Evolutionary conservation across 2,888 invertebrate species (phyloP), one percentile per base, ranked within the genome.

Genomic region (Epinotia bilunana): DNA sequence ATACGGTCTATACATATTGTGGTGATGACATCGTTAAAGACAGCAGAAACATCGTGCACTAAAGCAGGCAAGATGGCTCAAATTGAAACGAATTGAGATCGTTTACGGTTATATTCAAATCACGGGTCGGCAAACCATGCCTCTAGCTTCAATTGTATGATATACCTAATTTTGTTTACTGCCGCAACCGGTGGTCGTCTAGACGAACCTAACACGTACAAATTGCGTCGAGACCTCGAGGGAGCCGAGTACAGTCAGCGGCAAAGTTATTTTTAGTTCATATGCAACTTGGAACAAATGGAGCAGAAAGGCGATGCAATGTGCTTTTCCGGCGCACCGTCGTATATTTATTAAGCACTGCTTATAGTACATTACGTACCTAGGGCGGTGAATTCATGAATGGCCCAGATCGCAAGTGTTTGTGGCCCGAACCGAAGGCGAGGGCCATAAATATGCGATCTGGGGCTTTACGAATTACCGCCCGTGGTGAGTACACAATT

Each of bases 101-200:
- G 39, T 53, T 28, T 16, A 53, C 9, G 28, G 11, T 20, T 23
- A 69, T 69, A 53, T 55, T 68, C 39, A 43, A 68, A 46, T 65
- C 69, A 23, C n/a, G 39, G 71, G 63, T 72, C 71, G 71, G 55
- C 53, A 72, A 62, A 73, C 68, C 55, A 7, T 33, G 68, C 28
- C 62, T 73, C 62, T 73, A 73, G 60, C 67, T 46, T 20, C 64
- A 73, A 73, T 73, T 73, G 73, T 43, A 58, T 64, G 74, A 53
- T 61, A 33, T 64, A 53, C 63, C 63, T 64, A 69, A 70, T 74
- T 60, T 57, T 70, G 64, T 74, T 60, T 64, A 72, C 70, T 46
- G 72, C 28, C 72, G 57, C 64, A n/a, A 49, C 64, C 74, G 74
- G 74, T 69, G 63, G 63, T 49, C 73, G 74, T 74, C 74, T 74